Base-by-base conservation (phyloP, 2,113 vertebrate genomes). In the Sterrhoptilus dennistouni region DNA sequence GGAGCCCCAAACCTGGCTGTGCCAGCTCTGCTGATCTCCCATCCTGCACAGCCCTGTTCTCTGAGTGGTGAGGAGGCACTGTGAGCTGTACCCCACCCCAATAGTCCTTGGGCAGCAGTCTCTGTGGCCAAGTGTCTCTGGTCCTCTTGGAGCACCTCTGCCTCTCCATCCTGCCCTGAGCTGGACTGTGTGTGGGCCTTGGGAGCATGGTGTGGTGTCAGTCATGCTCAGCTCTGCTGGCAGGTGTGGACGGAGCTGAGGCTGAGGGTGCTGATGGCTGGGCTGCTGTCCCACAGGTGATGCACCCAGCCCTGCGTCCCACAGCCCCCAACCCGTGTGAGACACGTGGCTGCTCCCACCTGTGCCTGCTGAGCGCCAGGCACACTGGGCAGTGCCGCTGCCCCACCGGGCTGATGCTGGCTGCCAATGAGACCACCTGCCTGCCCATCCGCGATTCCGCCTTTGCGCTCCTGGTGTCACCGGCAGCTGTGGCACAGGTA, bases 291-390 rank as follows among this genome's bases (percentile, higher is more conserved):
- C 71, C 29, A 0, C 95, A 98, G 98, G 93, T 98, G 49, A 96
- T 98, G 86, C 98, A 98, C 17, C 96, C 97, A 42, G 86, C 95
- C 7, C 97, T 98, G 28, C 99, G 98, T 84, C 98, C 98, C 1
- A 12, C 14, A 4, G 85, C 93, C 16, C 31, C 91, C 2, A 98
- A 92, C 81, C 98, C 99, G 0, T 99, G 99, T 44, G 81, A 88
- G 28, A 64, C 40, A 0, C 75, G 96, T 0, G 89, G 36, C 22
- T 99, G 99, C 89, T 99, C 99, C 80, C 98, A 99, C 75, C 45
- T 99, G 42, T 99, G 99, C 71, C 97, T 99, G 40, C 96, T 99
- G 96, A 98, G 97, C 0, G 75, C 98, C 23, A 70, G 94, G n/a
- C 92, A 94, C 2, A 24, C 80, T 0, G 98, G 98, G n/a, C 97